Percentiles rank a stretch among this genome's conserved stretches.
phyloP scores from a whole-genome alignment of 2,113 vertebrate genomes.

The Corvus hawaiiensis region DNA sequence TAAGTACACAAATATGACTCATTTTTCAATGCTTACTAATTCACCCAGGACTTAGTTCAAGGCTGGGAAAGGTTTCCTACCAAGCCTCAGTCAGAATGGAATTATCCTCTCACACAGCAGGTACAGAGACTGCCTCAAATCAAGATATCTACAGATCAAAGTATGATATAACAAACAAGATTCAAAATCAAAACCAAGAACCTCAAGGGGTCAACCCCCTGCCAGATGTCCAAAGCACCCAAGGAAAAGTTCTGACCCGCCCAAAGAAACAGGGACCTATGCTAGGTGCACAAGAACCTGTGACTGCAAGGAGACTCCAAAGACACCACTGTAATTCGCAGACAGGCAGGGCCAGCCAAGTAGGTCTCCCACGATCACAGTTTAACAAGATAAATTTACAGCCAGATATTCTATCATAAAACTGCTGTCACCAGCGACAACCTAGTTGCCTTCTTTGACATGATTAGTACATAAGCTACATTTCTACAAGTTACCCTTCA shows the following conservation, averaged over 20 bases:
- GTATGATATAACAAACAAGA: background rate
- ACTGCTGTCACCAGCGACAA: background rate
- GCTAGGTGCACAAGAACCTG: background rate
- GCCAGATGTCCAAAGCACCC: background rate
- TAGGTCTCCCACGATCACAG: background rate
- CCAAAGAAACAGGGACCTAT: background rate
- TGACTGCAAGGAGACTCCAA: background rate
- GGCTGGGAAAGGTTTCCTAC: background rate
- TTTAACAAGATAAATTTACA: background rate
- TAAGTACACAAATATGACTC: background rate
- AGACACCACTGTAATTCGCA: rapidly evolving
- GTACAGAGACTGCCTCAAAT: background rate
- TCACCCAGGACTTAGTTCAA: background rate
- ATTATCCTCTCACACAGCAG: background rate
- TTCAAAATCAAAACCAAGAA: background rate
- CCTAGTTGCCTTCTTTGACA: background rate
- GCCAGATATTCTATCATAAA: background rate
- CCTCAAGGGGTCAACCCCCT: background rate
- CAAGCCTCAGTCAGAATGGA: background rate
- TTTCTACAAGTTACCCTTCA: background rate
- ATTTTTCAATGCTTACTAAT: background rate
- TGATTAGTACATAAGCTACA: background rate
- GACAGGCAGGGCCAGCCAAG: background rate
- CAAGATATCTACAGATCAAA: rapidly evolving
- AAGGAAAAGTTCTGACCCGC: background rate